Percentiles rank a stretch among this genome's conserved stretches.
These are phyloP conservation scores for Erebia palarica DNA, from an alignment of 2,888 invertebrate species.

Conservation along the genomic window DNA sequence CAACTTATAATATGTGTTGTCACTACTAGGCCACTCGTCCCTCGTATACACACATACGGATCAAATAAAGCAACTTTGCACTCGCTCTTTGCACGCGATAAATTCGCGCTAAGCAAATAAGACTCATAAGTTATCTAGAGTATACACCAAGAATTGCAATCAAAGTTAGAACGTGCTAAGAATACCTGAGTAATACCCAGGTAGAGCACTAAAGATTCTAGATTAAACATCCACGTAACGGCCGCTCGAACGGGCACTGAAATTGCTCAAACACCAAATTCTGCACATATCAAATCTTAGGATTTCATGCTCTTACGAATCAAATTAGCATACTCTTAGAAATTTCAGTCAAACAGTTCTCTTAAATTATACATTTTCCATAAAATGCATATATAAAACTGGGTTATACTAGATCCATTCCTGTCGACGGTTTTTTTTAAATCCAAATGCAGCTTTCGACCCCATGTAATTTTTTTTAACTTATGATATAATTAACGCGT, in stretches of 20 bases:
- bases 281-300: constrained; percentile 18
- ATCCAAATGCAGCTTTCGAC: too few relatives aligned
- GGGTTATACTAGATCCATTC: too few relatives aligned
- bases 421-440: too few relatives aligned
- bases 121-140: not conserved
- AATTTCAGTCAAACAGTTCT: not conserved
- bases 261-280: constrained; percentile 8
- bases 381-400: too few relatives aligned
- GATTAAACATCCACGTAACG: not conserved
- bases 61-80: too few relatives aligned
- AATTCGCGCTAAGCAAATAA: not conserved
- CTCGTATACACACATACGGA: too few relatives aligned
- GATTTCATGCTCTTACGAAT: not conserved
- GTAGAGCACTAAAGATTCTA: constrained; percentile 1
- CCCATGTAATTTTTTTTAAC: too few relatives aligned
- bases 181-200: not conserved
- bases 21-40: too few relatives aligned
- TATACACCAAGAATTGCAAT: constrained; percentile 8
- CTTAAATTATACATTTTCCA: too few relatives aligned
- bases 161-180: constrained; percentile 6
- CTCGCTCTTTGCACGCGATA: not conserved
- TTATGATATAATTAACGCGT: too few relatives aligned
- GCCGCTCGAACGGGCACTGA: not conserved
- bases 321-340: not conserved
- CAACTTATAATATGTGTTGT: too few relatives aligned